Evolutionary conservation across 2,888 invertebrate species (phyloP), one percentile per base, ranked within the genome.

Genomic region (Beris chalybata): DNA sequence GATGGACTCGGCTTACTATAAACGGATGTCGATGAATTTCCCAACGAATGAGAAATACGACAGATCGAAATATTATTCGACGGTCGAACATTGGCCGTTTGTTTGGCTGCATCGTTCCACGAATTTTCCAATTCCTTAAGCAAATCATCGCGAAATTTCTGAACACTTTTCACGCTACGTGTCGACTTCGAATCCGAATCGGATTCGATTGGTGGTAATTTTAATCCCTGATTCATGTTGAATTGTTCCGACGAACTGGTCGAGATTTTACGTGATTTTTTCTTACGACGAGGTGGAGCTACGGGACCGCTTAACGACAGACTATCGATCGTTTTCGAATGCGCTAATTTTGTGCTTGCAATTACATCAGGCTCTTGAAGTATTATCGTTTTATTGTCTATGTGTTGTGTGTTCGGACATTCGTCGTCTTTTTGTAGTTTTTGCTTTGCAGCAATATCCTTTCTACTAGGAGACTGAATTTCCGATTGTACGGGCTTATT

Each of bases 341-440:
- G 79, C 70, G 81, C 79, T 66, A 87, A 82, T 77, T 95, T 95
- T 70, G 95, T 93, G 82, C 95, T 95, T 67, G 93, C 93, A 73
- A 95, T 93, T 75, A 95, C 93, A 82, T 96, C 95, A 3, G 95
- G 95, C 80, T 95, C 95, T 71, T 81, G 81, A 29, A 80, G 71
- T 54, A 79, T 76, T 30, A 80, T 74, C 64, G 74, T 73, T 66
- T 69, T 74, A 15, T 68, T 64, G 38, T 65, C 65, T 7, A 52
- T 29, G 7, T 11, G 22, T 44, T 50, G 65, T 32, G 56, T 9
- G 29, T 48, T 65, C 15, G 12, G 15, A 43, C 29, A 12, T 15
- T 22, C 31, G 2, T 61, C 61, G 30, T 29, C 15, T 31, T 52
- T 32, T 58, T 58, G 52, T 7, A 48, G 32, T 29, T 65, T 32